Conservation (phyloP, 2,888 invertebrate species). For the Meandrusa payeni region DNA sequence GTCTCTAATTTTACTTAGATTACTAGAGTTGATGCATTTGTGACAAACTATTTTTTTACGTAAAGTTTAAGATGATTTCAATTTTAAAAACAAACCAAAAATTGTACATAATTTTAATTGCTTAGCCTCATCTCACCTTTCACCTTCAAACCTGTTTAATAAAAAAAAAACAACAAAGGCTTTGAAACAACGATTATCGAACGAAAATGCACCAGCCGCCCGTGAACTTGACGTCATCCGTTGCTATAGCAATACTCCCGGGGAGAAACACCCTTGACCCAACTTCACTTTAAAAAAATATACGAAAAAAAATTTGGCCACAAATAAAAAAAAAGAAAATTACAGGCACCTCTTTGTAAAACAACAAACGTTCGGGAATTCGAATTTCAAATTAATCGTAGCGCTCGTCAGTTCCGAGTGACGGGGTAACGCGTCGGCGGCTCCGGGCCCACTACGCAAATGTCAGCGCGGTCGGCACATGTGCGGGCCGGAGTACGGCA, state of each 20-base stretch:
- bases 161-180: slow-evolving; percentile 35
- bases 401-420: slow-evolving; percentile 40
- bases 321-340: slow-evolving; percentile 23
- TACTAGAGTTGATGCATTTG: too few species aligned
- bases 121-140: slow-evolving; percentile 10
- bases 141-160: slow-evolving; percentile 20
- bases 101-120: slow-evolving; percentile 12
- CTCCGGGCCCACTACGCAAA: slow-evolving; percentile 76
- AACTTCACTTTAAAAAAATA: slow-evolving; percentile 37
- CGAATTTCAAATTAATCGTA: slow-evolving; percentile 29
- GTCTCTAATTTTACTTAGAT: too few species aligned
- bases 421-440: slow-evolving; percentile 60
- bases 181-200: slow-evolving; percentile 57
- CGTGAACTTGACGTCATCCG: slow-evolving; percentile 76
- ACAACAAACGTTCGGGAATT: slow-evolving; percentile 37
- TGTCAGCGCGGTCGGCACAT: slow-evolving; percentile 76
- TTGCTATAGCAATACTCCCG: slow-evolving; percentile 71
- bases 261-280: slow-evolving; percentile 51
- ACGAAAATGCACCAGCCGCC: slow-evolving; percentile 75
- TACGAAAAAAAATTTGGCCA: slow-evolving; percentile 32
- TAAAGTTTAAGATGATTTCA: too few species aligned
- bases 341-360: slow-evolving; percentile 42
- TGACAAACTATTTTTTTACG: too few species aligned
- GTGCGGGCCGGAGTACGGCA: slow-evolving; percentile 64
- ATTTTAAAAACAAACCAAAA: too few species aligned